Conservation (phyloP, 2,888 invertebrate genomes). For the Drosophila atroscutellata region DNA sequence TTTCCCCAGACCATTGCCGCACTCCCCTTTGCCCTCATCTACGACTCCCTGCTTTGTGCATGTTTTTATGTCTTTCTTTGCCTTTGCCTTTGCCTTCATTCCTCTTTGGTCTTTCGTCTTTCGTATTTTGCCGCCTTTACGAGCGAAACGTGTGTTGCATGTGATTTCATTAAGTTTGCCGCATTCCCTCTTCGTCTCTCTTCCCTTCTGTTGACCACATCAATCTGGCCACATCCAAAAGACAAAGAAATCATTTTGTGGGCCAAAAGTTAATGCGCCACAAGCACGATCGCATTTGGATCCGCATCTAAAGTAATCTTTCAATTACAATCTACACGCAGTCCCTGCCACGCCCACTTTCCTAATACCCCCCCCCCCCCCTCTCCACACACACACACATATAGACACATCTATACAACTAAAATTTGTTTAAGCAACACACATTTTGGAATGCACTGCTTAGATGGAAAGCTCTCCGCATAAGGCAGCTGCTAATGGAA, state of each 20-base stretch:
- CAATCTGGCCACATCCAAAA: conserved; percentile 33
- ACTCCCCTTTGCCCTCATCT: not conserved
- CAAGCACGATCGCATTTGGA: conserved; percentile 59
- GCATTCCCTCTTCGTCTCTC: not conserved
- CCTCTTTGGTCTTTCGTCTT: conserved; percentile 17
- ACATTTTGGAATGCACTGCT: conserved; percentile 16
- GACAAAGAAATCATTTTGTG: conserved; percentile 48
- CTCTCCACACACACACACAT: no score
- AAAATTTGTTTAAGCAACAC: conserved; percentile 11
- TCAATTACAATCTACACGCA: conserved; percentile 63
- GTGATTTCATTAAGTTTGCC: conserved; percentile 75
- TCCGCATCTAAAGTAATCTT: conserved; percentile 42
- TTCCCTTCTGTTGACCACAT: conserved; percentile 53
- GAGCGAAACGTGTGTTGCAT: conserved; percentile 72
- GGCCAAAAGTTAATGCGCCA: conserved; percentile 72
- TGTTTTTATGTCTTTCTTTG: conserved; percentile 6
- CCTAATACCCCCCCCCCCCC: not conserved
- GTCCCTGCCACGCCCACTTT: conserved; percentile 2
- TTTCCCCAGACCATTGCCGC: conserved; percentile 1
- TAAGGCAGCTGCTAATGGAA: conserved; percentile 5
- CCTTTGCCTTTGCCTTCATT: conserved; percentile 16
- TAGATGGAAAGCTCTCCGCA: conserved; percentile 10
- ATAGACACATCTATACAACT: not conserved
- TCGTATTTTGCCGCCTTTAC: conserved; percentile 56
- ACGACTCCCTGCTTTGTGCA: not conserved